These are phyloP conservation scores for Gadus chalcogrammus DNA, from an alignment of 2,113 vertebrate species.

Conservation along the genomic window DNA sequence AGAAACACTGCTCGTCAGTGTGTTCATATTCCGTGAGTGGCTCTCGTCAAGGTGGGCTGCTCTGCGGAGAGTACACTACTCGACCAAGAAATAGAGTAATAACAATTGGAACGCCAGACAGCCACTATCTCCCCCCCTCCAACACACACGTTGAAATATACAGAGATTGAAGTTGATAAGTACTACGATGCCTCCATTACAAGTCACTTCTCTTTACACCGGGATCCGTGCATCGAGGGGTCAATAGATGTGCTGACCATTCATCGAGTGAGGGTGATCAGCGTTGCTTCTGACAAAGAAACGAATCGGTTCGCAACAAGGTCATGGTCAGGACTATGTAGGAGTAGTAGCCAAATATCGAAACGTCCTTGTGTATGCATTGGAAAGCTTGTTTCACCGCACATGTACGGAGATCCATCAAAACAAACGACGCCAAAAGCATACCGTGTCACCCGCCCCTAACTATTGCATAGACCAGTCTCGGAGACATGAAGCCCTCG, in stretches of 20 bases:
- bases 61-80: slow-evolving; percentile 49
- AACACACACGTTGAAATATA: slow-evolving; percentile 2
- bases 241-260: slow-evolving; percentile 55
- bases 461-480: slow-evolving; percentile 41
- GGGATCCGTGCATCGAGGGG: slow-evolving; percentile 23
- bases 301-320: slow-evolving; percentile 66
- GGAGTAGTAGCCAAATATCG: slow-evolving; percentile 21
- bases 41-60: slow-evolving; percentile 37
- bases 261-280: slow-evolving; percentile 25
- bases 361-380: slow-evolving; percentile 31
- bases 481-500: slow-evolving; percentile 2
- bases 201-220: slow-evolving; percentile 51
- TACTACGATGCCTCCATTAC: slow-evolving; percentile 16
- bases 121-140: slow-evolving; percentile 14
- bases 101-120: slow-evolving; percentile 24
- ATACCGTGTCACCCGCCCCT: slow-evolving; percentile 64
- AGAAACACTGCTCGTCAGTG: not conserved
- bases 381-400: slow-evolving; percentile 51
- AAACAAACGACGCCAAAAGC: slow-evolving; percentile 35
- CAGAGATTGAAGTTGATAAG: slow-evolving; percentile 37
- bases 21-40: not conserved
- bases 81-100: slow-evolving; percentile 39
- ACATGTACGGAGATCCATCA: slow-evolving; percentile 15
- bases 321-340: slow-evolving; percentile 51
- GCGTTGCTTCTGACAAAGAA: slow-evolving; percentile 60